Conservation (phyloP, 2,113 vertebrate genomes). For the Hydrolagus affinis region DNA sequence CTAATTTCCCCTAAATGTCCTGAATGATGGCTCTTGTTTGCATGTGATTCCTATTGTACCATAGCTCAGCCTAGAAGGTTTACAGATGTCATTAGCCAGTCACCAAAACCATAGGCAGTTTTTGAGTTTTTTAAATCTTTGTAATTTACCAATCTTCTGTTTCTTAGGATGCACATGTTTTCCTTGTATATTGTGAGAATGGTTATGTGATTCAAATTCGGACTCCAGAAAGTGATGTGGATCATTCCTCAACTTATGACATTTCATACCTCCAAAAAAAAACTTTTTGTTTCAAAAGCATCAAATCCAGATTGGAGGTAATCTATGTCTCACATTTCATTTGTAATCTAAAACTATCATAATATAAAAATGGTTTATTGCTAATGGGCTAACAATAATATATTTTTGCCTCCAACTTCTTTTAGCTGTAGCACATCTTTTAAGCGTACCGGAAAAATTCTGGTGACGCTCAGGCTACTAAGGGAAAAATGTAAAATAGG, state of each 20-base stretch:
- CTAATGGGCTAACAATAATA: no score
- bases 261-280: slow-evolving; percentile 55
- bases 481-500: no score
- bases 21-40: no score
- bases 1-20: no score
- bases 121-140: background rate
- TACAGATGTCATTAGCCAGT: background rate
- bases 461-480: no score
- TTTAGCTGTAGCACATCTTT: no score
- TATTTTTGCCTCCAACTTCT: no score
- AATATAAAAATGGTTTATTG: background rate
- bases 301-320: slow-evolving; percentile 84
- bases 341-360: background rate
- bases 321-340: background rate
- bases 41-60: no score
- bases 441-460: no score
- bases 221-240: slow-evolving; percentile 46
- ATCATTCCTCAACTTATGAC: slow-evolving; percentile 53
- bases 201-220: slow-evolving; percentile 70
- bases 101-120: background rate
- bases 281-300: slow-evolving; percentile 76
- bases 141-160: slow-evolving; percentile 34
- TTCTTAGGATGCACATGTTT: slow-evolving; percentile 55
- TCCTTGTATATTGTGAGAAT: slow-evolving; percentile 74
- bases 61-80: no score